Conservation (phyloP, 2,888 invertebrate genomes). For the Aricia artaxerxes region DNA sequence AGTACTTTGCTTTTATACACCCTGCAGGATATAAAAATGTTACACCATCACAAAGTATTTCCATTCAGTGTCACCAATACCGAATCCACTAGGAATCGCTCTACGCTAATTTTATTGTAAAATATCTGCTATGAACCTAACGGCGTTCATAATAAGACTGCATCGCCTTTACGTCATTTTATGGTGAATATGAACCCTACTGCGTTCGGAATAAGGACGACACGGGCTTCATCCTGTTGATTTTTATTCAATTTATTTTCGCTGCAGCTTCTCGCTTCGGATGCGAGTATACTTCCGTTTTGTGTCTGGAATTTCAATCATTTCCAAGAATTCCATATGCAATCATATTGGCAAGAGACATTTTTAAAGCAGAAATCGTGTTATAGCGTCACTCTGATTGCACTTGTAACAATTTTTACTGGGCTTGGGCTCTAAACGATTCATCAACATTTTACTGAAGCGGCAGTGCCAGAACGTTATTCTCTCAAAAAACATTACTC, state of each 20-base stretch:
- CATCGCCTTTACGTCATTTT: not conserved
- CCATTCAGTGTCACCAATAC: not conserved
- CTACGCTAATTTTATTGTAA: not conserved
- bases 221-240: conserved; percentile 4
- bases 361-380: conserved; percentile 18
- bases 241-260: conserved; percentile 31
- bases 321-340: conserved; percentile 2
- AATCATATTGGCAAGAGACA: not conserved
- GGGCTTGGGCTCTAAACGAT: too few species aligned
- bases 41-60: not conserved
- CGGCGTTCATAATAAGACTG: not conserved
- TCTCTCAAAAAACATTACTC: too few species aligned
- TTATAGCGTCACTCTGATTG: not conserved
- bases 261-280: conserved; percentile 19
- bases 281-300: conserved; percentile 20
- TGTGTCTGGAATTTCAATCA: conserved; percentile 29
- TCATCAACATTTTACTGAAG: too few species aligned
- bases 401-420: not conserved
- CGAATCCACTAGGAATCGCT: not conserved
- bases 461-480: too few species aligned
- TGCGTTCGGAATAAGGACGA: not conserved
- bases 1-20: too few species aligned
- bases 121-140: not conserved
- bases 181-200: not conserved
- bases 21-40: not conserved